Evolutionary conservation across 2,113 vertebrate species (phyloP).

Genomic region (Azemiops feae): DNA sequence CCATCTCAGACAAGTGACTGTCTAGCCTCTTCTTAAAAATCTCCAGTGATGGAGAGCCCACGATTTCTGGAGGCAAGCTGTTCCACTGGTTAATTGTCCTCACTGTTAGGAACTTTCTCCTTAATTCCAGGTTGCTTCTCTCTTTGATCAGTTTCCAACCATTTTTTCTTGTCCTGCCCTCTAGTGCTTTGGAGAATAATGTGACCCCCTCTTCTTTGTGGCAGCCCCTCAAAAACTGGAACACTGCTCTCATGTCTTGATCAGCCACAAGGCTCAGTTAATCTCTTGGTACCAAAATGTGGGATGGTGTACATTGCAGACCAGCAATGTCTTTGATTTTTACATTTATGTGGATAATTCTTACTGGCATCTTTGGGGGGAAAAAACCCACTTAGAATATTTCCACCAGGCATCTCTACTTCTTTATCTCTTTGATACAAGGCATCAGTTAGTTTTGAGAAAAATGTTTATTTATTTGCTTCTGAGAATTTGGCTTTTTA

Average conservation of each 20-base stretch:
- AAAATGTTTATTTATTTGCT: not conserved
- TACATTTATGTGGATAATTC: not conserved
- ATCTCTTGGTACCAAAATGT: not conserved
- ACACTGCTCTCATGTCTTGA: not conserved
- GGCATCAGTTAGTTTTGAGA: not conserved
- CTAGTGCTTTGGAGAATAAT: too few species aligned
- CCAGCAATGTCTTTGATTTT: not conserved
- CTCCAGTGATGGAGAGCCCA: too few species aligned
- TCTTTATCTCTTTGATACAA: not conserved
- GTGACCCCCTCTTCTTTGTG: too few species aligned
- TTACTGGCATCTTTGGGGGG: not conserved
- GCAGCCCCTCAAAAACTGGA: too few species aligned
- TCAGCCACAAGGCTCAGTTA: not conserved
- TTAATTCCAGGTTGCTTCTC: too few species aligned
- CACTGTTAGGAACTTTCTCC: too few species aligned
- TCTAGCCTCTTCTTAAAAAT: too few species aligned
- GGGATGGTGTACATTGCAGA: not conserved
- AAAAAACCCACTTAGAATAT: not conserved
- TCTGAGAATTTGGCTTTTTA: not conserved
- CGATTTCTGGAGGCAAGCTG: too few species aligned
- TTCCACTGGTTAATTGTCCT: too few species aligned
- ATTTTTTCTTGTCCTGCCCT: too few species aligned
- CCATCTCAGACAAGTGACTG: too few species aligned
- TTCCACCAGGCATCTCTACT: not conserved
- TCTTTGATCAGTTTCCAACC: too few species aligned